Evolutionary conservation across 2,113 vertebrate genomes (phyloP).

Genomic region (Heterocephalus glaber): DNA sequence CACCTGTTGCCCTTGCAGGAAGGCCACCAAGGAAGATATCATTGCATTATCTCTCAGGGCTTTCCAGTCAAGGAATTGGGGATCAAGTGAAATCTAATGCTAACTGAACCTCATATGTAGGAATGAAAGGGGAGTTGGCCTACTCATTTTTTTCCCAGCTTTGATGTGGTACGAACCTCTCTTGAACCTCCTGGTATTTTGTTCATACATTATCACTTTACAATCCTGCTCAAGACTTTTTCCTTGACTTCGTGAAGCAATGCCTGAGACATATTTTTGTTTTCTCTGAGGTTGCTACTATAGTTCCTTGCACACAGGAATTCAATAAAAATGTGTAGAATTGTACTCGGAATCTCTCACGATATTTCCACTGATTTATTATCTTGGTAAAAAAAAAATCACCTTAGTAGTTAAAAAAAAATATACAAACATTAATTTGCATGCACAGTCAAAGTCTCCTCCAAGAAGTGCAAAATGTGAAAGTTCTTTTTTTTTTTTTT

Average conservation of each 20-base stretch:
- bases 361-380: slow-evolving; percentile 53
- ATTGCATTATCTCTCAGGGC: neutral
- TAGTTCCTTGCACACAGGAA: slow-evolving; percentile 32
- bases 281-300: neutral
- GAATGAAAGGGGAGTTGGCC: neutral
- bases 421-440: slow-evolving; percentile 30
- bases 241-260: slow-evolving; percentile 37
- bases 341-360: slow-evolving; percentile 32
- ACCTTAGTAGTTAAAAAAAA: slow-evolving; percentile 10
- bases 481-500: too few relatives aligned
- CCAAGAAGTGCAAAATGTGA: slow-evolving; percentile 18
- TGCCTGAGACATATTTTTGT: slow-evolving; percentile 48
- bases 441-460: neutral
- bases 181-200: neutral
- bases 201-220: slow-evolving; percentile 23
- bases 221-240: slow-evolving; percentile 12
- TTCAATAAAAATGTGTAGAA: slow-evolving; percentile 35
- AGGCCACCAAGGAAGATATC: neutral
- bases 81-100: neutral
- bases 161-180: neutral
- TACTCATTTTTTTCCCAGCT: neutral
- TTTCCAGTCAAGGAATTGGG: neutral
- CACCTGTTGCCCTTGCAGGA: neutral
- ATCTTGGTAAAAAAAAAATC: slow-evolving; percentile 49
- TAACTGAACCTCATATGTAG: neutral